Conservation (phyloP, 1,140 invertebrate genomes). For the Bactericera cockerelli region DNA sequence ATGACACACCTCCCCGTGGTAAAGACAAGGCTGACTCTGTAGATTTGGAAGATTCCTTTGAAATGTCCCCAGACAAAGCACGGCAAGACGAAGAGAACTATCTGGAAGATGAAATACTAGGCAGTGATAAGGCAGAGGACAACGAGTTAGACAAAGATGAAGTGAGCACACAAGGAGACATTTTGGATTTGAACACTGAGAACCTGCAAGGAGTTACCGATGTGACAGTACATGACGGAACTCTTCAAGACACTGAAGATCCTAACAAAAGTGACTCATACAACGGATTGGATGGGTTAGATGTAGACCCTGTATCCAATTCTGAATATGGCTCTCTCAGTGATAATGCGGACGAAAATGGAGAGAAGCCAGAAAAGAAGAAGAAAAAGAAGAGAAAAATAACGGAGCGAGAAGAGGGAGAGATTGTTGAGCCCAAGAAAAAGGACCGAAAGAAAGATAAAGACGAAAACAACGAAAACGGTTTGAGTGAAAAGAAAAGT, state of each 20-base stretch:
- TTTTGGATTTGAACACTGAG: conserved; percentile 17
- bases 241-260: conserved; percentile 3
- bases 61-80: neutral
- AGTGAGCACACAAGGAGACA: conserved; percentile 17
- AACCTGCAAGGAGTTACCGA: neutral
- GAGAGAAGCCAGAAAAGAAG: conserved; percentile 17
- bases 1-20: no score
- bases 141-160: conserved; percentile 15
- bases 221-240: neutral
- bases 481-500: conserved; percentile 32
- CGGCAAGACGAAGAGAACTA: neutral
- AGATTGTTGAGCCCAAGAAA: conserved; percentile 35
- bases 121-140: conserved; percentile 13
- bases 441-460: conserved; percentile 28
- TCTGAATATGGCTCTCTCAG: conserved; percentile 25
- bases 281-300: conserved; percentile 39
- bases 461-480: conserved; percentile 28
- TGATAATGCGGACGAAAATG: conserved; percentile 18
- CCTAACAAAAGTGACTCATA: neutral
- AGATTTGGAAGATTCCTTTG: neutral
- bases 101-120: neutral
- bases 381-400: conserved; percentile 18
- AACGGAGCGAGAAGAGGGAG: conserved; percentile 31
- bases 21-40: no score
- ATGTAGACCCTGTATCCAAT: conserved; percentile 54